phyloP scores from a whole-genome alignment of 2,797 vertebrate genomes.

The Bradypus variegatus region DNA sequence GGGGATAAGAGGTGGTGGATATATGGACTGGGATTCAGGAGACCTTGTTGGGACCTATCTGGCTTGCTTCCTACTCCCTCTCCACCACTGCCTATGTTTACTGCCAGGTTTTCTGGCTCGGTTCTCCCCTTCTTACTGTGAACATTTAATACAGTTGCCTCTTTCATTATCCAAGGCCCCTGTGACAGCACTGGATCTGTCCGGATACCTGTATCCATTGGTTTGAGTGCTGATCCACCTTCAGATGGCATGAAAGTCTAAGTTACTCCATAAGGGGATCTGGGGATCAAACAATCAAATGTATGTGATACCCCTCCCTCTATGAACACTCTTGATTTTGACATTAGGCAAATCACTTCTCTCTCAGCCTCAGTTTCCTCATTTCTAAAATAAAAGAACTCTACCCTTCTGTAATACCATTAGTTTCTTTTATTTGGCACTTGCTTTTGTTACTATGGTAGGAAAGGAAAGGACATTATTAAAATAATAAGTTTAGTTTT shows the following conservation, averaged over 20 bases:
- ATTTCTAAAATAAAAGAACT: background rate
- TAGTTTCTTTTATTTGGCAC: background rate
- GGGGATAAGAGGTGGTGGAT: background rate
- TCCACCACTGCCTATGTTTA: background rate
- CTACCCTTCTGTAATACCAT: background rate
- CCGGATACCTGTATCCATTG: accelerated
- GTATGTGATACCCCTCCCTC: background rate
- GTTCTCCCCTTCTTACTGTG: background rate
- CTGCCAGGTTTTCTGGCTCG: background rate
- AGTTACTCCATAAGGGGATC: background rate
- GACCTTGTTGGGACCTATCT: background rate
- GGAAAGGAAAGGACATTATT: slow-evolving; percentile 8
- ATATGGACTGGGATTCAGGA: background rate
- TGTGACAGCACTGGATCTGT: background rate
- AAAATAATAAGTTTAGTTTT: slow-evolving; percentile 29
- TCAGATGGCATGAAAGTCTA: background rate
- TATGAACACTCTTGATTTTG: background rate
- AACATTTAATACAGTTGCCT: background rate
- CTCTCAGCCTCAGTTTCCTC: background rate
- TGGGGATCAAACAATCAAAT: background rate
- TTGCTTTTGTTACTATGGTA: background rate
- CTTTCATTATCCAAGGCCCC: background rate
- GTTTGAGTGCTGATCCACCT: background rate
- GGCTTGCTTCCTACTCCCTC: background rate
- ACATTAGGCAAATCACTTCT: background rate